Evolutionary conservation across 2,888 invertebrate species (phyloP), one percentile per base, ranked within the genome.

Genomic region (Pemphredon lugubris): DNA sequence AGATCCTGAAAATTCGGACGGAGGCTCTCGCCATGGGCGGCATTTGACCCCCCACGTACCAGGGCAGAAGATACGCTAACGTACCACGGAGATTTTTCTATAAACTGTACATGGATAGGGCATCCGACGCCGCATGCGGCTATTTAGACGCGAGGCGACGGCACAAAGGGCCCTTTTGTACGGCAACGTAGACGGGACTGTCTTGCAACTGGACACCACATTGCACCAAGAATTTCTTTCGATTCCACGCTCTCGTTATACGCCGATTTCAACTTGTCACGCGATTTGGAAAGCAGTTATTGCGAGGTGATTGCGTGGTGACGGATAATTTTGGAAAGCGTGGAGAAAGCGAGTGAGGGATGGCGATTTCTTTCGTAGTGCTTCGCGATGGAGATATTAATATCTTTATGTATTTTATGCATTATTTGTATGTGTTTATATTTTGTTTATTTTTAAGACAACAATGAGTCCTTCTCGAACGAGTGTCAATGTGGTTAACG

Each of bases 201-300:
- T 77, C 84, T 78, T 86, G 86, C 84, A 87, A 88, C 84, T 87
- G 86, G 87, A 88, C 83, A 87, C 88, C 88, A 85, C 83, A 84
- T 86, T 87, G 86, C 84, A 77, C 61, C 71, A 68, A n/a, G 72
- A 60, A 77, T 77, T 73, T 64, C 64, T 48, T 44, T 63, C 61
- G 50, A 59, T 42, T 20, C 53, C 51, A 45, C 20, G 40, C 20
- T 20, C 30, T 64, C 51, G 51, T 55, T 70, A 37, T 61, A 42
- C 48, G 57, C 42, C 11, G 42, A 44, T 50, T 51, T 34, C 34
- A 18, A 16, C 47, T 21, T 30, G 32, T 37, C 47, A 16, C 59
- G 42, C 20, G 47, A 47, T 5, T 7, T 3, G 2, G 37, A 6
- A 30, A 30, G 30, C n/a, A n/a, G n/a, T n/a, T n/a, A n/a, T n/a